Evolutionary conservation across 1,140 invertebrate species (phyloP), one percentile per base, ranked within the genome.

Genomic region (Nebria ingens): DNA sequence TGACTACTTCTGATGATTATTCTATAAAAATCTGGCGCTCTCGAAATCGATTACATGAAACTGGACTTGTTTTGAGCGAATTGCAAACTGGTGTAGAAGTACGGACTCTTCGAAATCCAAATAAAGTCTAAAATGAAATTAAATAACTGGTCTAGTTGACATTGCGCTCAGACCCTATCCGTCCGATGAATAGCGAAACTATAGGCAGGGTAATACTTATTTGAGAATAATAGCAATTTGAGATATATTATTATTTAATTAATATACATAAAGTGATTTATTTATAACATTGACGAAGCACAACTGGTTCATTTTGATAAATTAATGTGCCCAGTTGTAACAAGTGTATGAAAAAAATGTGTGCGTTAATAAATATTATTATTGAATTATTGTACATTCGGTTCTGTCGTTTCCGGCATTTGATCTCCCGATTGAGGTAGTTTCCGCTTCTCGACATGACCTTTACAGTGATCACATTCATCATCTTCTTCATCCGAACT

Each of bases 1-100:
- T 93, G 1, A 91, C 89, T n/a, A 87, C 86, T 9, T 91, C 89
- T 59, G 90, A 93, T 69, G 91, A 93, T 70, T 80, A 79, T 62
- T 84, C 81, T 12, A 82, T 93, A 38, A 91, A 88, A 75, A 75
- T 90, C 51, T 87, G 85, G 80, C 66, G 79, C 17, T 80, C 79
- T 56, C 69, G 72, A 53, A 65, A 72, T 3, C 72, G 73, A 70
- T 71, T 75, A 0, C 72, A 72, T 56, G 55, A 71, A 34, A 59
- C 78, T 29, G 63, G 63, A 2, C 60, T 68, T 34, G 60, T 65
- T 21, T 56, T 58, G 25, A 34, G 58, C 2, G 51, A 60, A 38
- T 63, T 68, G 25, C 61, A 59, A 29, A 52, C 55, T 20, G 68
- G 62, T 2, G 58, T 68, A 6, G 68, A 69, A 63, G 34, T 68